Base-by-base conservation (phyloP, 2,888 invertebrate species). In the Petrolisthes cinctipes region DNA sequence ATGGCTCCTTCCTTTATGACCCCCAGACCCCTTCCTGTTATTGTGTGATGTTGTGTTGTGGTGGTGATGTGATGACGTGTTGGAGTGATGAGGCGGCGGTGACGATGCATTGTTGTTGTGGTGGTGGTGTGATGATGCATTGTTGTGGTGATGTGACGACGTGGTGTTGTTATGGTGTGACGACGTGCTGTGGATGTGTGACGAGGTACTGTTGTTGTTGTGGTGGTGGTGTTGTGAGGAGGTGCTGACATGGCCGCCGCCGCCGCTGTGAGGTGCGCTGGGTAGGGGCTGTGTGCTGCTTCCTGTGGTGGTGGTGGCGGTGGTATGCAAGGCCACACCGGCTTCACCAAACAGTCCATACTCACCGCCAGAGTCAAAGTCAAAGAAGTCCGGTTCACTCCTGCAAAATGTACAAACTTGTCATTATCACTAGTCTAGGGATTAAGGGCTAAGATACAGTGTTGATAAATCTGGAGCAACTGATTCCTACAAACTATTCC, bases 321-420 rank as follows among this genome's bases (percentile, higher is more conserved):
- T 86, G 14, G 85, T 85, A 66, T 89, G 85, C 23, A 89, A 20
- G 23, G 89, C 86, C 57, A 86, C 89, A 23, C 89, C 89, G 5
- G 82, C 89, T 51, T 89, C 86, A 56, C 89, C 89, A 86, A 89
- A 89, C 68, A 89, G 37, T 17, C 89, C 83, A 89, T 86, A 89
- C 53, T 89, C 89, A n/a, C 88, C 88, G 14, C 86, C 89, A 79
- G 89, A 89, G 20, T 89, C 89, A 83, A 89, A 89, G 83, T 89
- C 89, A 83, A 86, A 89, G 68, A 89, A 89, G 54, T 89, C 89
- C 9, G 83, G 75, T 66, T 84, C 87, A 84, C 81, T 88, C 56
- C 87, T 88, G 87, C 17, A 88, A 88, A 53, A 23, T 3, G 9
- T 14, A 14, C n/a, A 37, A 6, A 37, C 51, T 23, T 7, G 5